These are phyloP conservation scores for Portunus trituberculatus DNA, from an alignment of 1,140 invertebrate genomes.

Conservation along the genomic window DNA sequence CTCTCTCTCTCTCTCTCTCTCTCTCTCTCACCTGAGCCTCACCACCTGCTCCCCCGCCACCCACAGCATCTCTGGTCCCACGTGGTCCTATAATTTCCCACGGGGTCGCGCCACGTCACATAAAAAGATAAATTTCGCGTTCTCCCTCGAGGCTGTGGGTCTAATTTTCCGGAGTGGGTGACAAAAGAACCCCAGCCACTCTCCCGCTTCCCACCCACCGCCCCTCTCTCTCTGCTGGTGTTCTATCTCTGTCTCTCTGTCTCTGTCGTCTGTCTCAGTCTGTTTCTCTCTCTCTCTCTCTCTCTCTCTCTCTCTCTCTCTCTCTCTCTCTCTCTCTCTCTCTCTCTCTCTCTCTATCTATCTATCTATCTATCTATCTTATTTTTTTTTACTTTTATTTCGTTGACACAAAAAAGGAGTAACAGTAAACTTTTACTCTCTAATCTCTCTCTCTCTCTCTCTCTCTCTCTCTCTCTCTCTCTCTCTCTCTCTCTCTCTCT, in stretches of 20 bases:
- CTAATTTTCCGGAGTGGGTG: constrained; percentile 20
- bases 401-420: no score
- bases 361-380: no score
- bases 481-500: constrained; percentile 21
- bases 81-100: not conserved
- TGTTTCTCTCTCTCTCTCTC: no score
- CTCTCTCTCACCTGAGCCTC: not conserved
- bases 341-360: no score
- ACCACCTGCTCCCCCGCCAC: not conserved
- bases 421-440: no score
- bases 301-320: no score
- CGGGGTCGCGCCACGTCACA: not conserved
- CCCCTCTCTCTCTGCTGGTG: no score
- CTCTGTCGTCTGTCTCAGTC: no score
- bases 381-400: no score
- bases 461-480: constrained; percentile 5
- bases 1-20: no score
- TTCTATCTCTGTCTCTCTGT: no score
- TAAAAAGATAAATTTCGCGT: not conserved
- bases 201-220: not conserved
- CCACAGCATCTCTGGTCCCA: not conserved
- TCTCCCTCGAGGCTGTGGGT: not conserved
- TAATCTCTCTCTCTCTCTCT: not conserved
- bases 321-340: no score
- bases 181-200: not conserved